Evolutionary conservation across 2,888 invertebrate genomes (phyloP).

Genomic region (Periphyllus acericola): DNA sequence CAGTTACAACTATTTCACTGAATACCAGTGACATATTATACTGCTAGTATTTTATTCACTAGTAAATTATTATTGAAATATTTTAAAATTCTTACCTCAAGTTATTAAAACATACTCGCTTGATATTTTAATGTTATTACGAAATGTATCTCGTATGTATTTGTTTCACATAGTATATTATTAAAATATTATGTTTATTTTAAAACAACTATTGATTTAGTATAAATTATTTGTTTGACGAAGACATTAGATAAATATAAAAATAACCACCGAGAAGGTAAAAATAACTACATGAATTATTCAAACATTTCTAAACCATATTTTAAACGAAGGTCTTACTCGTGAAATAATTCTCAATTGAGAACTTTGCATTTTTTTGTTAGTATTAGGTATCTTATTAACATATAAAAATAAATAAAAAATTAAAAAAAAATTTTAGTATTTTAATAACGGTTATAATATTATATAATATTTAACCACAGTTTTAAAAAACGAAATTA

Average conservation of each 20-base stretch:
- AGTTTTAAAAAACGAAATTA: too few relatives aligned
- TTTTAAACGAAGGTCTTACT: background rate
- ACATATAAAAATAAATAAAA: background rate
- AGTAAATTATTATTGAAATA: too few relatives aligned
- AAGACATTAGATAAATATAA: too few relatives aligned
- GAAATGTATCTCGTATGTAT: background rate
- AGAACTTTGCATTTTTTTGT: background rate
- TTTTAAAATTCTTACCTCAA: too few relatives aligned
- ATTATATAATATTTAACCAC: too few relatives aligned
- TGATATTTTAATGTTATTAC: background rate
- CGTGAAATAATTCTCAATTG: background rate
- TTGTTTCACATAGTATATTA: too few relatives aligned
- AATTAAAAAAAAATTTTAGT: background rate
- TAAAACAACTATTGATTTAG: slow-evolving; percentile 10
- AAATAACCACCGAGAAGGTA: background rate
- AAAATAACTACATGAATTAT: slow-evolving; percentile 26
- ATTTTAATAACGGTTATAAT: too few relatives aligned
- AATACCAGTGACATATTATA: too few relatives aligned
- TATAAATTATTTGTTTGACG: slow-evolving; percentile 3
- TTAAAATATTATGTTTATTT: background rate
- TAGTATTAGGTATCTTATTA: too few relatives aligned
- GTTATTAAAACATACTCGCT: background rate
- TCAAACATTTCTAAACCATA: background rate
- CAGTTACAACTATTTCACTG: too few relatives aligned
- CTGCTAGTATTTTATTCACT: too few relatives aligned